A percentile compares a stretch with the other conserved stretches of the same genome.
phyloP scores from a whole-genome alignment of 2,113 vertebrate genomes.

The Hystrix brachyura region DNA sequence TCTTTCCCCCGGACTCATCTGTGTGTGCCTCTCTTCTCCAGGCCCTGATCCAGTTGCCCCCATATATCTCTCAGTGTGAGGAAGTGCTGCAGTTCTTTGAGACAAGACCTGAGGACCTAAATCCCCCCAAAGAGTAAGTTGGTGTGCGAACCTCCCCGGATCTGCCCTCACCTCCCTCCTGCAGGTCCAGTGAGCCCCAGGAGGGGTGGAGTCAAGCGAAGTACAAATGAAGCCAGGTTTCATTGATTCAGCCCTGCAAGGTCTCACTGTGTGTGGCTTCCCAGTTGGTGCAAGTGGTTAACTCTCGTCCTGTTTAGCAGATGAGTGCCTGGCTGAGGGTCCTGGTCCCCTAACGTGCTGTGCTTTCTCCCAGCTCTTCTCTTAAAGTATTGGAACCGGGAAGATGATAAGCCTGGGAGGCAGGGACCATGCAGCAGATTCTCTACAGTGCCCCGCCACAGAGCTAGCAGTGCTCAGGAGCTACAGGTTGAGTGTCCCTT shows the following conservation, averaged over 20 bases:
- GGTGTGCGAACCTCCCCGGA: not conserved
- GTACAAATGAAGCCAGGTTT: too few relatives aligned
- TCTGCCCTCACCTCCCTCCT: not conserved
- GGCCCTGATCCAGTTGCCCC: constrained; percentile 98
- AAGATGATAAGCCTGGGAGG: accelerated
- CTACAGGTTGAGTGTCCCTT: not conserved
- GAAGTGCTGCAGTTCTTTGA: constrained; percentile 99
- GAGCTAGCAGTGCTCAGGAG: not conserved
- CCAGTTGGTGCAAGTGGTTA: not conserved
- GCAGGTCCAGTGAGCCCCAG: not conserved
- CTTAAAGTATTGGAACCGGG: too few relatives aligned
- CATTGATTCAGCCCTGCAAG: accelerated
- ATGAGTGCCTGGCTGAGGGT: not conserved
- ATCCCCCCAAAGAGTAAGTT: constrained; percentile 97
- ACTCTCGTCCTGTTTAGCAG: accelerated
- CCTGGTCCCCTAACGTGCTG: accelerated
- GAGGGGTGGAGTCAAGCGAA: not conserved
- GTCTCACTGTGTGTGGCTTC: not conserved
- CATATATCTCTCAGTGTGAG: constrained; percentile 98
- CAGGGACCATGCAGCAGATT: not conserved
- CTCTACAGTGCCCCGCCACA: not conserved
- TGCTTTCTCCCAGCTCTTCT: accelerated
- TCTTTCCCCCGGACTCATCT: not conserved
- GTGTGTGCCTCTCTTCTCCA: constrained; percentile 79
- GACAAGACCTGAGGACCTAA: constrained; percentile 96